A percentile compares a stretch with the other conserved stretches of the same genome.
These are phyloP conservation scores for Arctocebus calabarensis DNA, from an alignment of 2,797 vertebrate genomes.

Conservation along the genomic window DNA sequence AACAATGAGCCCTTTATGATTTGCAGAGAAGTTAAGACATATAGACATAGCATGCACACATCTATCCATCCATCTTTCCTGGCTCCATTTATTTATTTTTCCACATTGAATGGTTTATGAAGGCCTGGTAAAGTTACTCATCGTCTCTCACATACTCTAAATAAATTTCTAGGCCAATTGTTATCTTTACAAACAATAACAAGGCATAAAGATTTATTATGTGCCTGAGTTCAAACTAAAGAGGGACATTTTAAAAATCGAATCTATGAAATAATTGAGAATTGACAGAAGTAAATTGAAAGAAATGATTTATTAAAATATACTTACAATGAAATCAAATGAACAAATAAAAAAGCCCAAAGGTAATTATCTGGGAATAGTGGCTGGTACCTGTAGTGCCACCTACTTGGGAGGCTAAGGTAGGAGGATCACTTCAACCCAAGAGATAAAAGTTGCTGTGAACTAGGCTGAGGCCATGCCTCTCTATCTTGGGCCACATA, in stretches of 20 bases:
- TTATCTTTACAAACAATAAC: background rate
- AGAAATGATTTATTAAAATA: background rate
- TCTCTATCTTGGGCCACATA: no score
- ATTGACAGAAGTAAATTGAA: background rate
- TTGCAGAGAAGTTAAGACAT: background rate
- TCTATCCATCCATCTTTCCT: background rate
- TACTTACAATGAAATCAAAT: background rate
- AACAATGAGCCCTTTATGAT: background rate
- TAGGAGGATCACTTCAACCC: no score
- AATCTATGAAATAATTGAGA: background rate
- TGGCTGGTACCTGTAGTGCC: no score
- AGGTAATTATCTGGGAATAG: background rate
- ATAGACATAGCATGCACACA: background rate
- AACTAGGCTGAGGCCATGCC: no score
- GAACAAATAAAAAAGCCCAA: background rate
- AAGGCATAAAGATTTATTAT: background rate
- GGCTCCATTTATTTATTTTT: background rate
- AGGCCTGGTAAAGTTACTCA: background rate
- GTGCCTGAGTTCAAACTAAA: background rate
- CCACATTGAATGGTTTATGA: background rate
- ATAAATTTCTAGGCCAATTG: background rate
- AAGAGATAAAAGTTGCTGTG: no score
- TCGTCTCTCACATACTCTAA: background rate
- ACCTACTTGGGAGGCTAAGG: no score
- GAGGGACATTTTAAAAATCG: background rate